Conservation (phyloP, 2,888 invertebrate genomes). For the Linnaemya vulpina region DNA sequence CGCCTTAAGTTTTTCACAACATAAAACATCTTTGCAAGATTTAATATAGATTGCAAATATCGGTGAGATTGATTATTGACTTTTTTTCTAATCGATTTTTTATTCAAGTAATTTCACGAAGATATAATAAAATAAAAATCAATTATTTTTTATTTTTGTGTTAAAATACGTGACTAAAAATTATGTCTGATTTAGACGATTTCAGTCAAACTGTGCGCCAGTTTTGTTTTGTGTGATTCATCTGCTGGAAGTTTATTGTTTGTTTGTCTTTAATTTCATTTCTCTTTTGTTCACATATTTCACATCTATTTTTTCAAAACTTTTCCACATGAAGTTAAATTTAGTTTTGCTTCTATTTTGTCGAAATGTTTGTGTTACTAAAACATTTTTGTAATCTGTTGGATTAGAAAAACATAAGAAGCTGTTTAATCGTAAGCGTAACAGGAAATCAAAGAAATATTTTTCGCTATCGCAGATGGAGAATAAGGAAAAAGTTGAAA, state of each 20-base stretch:
- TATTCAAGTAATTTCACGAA: not conserved
- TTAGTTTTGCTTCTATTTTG: not conserved
- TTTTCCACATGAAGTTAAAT: not conserved
- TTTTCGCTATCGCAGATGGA: too few relatives aligned
- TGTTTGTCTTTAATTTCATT: not conserved
- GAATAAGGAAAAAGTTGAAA: too few relatives aligned
- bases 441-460: too few relatives aligned
- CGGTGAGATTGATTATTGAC: not conserved
- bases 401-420: too few relatives aligned
- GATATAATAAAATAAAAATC: slow-evolving; percentile 12
- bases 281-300: not conserved
- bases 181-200: not conserved
- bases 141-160: slow-evolving; percentile 5
- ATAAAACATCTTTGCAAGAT: not conserved
- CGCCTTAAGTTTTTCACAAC: not conserved
- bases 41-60: not conserved
- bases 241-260: not conserved
- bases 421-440: too few relatives aligned
- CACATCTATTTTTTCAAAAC: not conserved
- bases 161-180: slow-evolving; percentile 41
- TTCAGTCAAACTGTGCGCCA: not conserved
- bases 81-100: not conserved
- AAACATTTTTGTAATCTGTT: too few relatives aligned
- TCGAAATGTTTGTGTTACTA: slow-evolving; percentile 21
- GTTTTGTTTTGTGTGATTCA: not conserved